Percentiles rank a stretch among this genome's conserved stretches.
phyloP scores from a whole-genome alignment of 2,113 vertebrate species.

The Atherinomorus stipes region DNA sequence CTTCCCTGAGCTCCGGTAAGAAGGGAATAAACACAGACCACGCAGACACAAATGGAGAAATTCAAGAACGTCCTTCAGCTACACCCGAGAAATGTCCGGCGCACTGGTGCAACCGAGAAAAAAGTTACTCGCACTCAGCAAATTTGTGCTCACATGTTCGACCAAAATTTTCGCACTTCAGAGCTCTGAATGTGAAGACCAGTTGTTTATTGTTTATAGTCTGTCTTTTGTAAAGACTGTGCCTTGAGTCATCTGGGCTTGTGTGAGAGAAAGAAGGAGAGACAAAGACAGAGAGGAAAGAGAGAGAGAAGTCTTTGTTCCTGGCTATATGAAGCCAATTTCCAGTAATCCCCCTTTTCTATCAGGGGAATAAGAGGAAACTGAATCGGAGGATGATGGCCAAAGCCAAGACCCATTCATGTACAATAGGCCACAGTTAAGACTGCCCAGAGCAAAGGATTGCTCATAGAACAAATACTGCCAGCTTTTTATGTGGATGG shows the following conservation, averaged over 20 bases:
- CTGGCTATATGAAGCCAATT: conserved; percentile 67
- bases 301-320: conserved; percentile 50
- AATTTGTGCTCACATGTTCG: too few species aligned
- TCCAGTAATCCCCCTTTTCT: conserved; percentile 72
- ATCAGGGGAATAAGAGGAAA: conserved; percentile 54
- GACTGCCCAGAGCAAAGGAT: conserved; percentile 46
- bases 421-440: conserved; percentile 54
- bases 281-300: background rate
- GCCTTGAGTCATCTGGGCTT: background rate
- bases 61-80: too few species aligned
- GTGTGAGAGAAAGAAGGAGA: background rate
- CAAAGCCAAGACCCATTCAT: conserved; percentile 60
- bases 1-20: too few species aligned
- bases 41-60: too few species aligned
- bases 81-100: too few species aligned
- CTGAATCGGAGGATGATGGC: conserved; percentile 52
- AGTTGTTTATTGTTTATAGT: too few species aligned
- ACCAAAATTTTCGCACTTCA: too few species aligned
- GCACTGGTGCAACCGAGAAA: too few species aligned
- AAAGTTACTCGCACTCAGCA: too few species aligned
- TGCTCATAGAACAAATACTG: conserved; percentile 49
- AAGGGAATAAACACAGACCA: too few species aligned
- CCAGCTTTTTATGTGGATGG: conserved; percentile 37
- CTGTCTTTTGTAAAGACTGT: background rate
- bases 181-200: too few species aligned